Percentiles rank a stretch among this genome's conserved stretches.
Evolutionary conservation across 2,797 vertebrate genomes (phyloP).

Genomic region (Vipera ursinii): DNA sequence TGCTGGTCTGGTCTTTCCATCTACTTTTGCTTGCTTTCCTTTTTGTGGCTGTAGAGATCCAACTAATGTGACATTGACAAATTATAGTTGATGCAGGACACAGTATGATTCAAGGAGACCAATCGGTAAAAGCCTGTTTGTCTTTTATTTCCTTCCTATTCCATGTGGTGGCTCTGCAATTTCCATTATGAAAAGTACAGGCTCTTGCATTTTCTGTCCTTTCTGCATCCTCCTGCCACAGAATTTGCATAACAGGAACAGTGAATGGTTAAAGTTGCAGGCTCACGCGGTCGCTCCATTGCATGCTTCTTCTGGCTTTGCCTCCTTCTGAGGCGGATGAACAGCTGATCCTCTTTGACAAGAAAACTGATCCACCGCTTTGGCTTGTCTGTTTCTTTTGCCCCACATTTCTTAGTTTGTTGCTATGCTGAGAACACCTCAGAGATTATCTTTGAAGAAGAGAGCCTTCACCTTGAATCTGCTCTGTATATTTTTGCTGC

Average conservation of each 20-base stretch:
- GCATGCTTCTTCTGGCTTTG: neutral
- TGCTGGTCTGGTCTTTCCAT: neutral
- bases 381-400: neutral
- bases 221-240: neutral
- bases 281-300: neutral
- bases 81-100: neutral
- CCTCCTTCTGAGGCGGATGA: neutral
- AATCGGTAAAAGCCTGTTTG: neutral
- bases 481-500: neutral
- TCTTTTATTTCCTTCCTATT: neutral
- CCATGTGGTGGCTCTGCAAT: neutral
- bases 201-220: neutral
- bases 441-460: neutral
- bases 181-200: neutral
- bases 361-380: neutral
- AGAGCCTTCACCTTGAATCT: neutral
- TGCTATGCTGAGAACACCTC: neutral
- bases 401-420: neutral
- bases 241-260: neutral
- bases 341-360: neutral
- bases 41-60: neutral
- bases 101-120: neutral
- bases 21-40: neutral
- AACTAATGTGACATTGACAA: neutral
- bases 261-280: neutral